These are phyloP conservation scores for Pollimyrus isidori DNA, from an alignment of 2,113 vertebrate species.

Conservation along the genomic window DNA sequence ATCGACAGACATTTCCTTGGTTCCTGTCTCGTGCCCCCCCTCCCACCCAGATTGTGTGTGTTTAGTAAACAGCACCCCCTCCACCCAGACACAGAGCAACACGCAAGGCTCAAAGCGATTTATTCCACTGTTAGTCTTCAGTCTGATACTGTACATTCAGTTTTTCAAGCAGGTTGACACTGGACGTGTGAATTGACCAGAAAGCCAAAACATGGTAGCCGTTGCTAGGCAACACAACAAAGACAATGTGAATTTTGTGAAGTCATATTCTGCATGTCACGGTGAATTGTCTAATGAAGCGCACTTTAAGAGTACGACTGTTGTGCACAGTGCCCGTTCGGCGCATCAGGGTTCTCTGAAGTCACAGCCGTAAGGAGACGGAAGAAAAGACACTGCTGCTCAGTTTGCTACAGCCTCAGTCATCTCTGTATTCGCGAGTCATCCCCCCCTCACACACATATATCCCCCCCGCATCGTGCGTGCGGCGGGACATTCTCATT, in stretches of 20 bases:
- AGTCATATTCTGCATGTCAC: neutral
- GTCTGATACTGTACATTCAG: neutral
- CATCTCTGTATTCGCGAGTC: neutral
- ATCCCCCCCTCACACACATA: neutral
- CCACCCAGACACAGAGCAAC: neutral
- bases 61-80: neutral
- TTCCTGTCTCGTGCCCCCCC: neutral
- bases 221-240: slow-evolving; percentile 7
- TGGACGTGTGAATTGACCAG: neutral
- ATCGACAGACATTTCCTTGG: neutral
- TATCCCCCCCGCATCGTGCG: neutral
- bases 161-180: neutral
- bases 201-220: neutral
- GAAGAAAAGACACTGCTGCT: neutral
- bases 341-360: neutral
- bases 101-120: neutral
- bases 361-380: neutral
- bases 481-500: neutral
- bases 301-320: neutral
- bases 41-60: neutral
- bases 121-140: neutral
- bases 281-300: neutral
- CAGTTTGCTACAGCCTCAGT: neutral
- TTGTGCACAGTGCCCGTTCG: neutral
- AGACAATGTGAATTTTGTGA: neutral